Base-by-base conservation (phyloP, 2,113 vertebrate genomes). In the Gadus macrocephalus region DNA sequence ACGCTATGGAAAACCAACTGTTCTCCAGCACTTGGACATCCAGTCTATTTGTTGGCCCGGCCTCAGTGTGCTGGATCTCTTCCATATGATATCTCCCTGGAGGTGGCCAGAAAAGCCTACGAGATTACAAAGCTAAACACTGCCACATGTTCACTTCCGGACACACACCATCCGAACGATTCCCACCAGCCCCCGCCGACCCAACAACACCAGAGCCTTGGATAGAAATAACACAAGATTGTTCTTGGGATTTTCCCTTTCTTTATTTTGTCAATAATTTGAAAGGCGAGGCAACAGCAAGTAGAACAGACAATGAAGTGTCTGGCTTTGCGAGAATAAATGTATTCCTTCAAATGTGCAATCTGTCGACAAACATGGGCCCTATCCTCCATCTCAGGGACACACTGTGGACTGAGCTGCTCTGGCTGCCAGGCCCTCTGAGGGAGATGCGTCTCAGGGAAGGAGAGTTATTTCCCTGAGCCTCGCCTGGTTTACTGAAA, bases 91-190 rank as follows among this genome's bases (percentile, higher is more conserved):
- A 88, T 86, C 73, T 90, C 90, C 85, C 89, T 80, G 77, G 86
- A 89, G 89, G 86, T 83, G 25, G 82, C 76, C 72, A 79, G 81
- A 77, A 89, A 85, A 89, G 73, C 85, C 83, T 78, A 64, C 73
- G 83, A 90, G 78, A 87, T 89, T 90, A 91, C 78, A 67, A 87
- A 91, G 83, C 83, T 91, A 91, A 92, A 92, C 86, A 91, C 85
- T 81, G 87, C 87, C 90, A 91, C 90, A 92, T 92, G 91, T 86
- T 91, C 89, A 88, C 87, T 90, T 90, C 87, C 82, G 90, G 86
- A 88, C 42, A 80, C 63, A 72, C 70, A 86, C 74, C 65, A 56
- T 82, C 64, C 74, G 67, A 68, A 77, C 78, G 80, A 84, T 78
- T 64, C 63, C 68, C 20, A 12, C 78, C 78, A 77, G 12, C 42